A percentile compares a stretch with the other conserved stretches of the same genome.
These are phyloP conservation scores for Oryzias celebensis DNA, from an alignment of 2,113 vertebrate genomes.

Conservation along the genomic window DNA sequence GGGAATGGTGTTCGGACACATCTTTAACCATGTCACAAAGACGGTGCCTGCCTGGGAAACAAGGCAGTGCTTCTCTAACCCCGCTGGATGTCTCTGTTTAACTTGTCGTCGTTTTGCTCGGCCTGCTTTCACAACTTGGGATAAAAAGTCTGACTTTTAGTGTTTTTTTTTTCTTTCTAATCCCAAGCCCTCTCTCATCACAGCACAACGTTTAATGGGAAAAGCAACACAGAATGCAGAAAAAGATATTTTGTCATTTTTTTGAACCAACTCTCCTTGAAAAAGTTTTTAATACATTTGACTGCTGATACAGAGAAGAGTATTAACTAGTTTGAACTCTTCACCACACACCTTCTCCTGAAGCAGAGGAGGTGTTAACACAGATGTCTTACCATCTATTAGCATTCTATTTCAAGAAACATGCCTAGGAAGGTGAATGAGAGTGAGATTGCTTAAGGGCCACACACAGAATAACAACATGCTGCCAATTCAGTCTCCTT, in stretches of 20 bases:
- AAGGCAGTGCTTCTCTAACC: slow-evolving; percentile 65
- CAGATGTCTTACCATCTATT: slow-evolving; percentile 32
- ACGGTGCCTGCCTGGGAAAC: slow-evolving; percentile 70
- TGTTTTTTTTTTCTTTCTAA: slow-evolving; percentile 2
- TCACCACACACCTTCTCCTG: slow-evolving; percentile 10
- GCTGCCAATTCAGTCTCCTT: slow-evolving; percentile 54
- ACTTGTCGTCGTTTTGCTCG: slow-evolving; percentile 26
- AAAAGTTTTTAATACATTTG: slow-evolving; percentile 19
- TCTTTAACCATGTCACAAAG: slow-evolving; percentile 75
- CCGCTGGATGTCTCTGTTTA: slow-evolving; percentile 41
- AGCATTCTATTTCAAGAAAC: slow-evolving; percentile 51
- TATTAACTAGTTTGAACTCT: slow-evolving; percentile 7
- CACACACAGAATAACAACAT: slow-evolving; percentile 42
- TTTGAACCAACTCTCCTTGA: slow-evolving; percentile 10
- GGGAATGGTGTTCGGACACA: slow-evolving; percentile 73
- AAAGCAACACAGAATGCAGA: slow-evolving; percentile 1
- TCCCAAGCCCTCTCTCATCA: neutral
- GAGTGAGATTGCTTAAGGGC: slow-evolving; percentile 48
- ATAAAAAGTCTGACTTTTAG: slow-evolving; percentile 30
- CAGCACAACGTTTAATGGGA: neutral
- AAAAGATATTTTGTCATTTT: slow-evolving; percentile 10
- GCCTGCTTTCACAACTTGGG: slow-evolving; percentile 23
- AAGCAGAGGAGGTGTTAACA: slow-evolving; percentile 21
- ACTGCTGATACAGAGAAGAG: slow-evolving; percentile 14
- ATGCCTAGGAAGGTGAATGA: slow-evolving; percentile 50